Evolutionary conservation across 53 echinoderm and acorn worm genomes (phyloP).

Genomic region (Actinopyga echinites): DNA sequence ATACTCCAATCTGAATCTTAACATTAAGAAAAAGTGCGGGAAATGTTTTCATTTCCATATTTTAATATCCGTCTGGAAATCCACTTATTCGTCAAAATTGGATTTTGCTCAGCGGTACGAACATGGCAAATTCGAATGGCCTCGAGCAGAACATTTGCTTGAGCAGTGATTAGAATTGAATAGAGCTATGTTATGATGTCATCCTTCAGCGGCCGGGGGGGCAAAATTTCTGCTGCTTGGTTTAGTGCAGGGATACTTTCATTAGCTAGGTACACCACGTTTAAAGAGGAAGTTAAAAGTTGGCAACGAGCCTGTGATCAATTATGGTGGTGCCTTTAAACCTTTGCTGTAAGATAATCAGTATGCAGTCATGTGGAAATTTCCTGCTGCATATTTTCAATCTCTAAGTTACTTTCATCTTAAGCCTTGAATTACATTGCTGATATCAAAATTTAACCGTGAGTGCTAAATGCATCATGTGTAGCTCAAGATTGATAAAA

Average conservation of each 20-base stretch:
- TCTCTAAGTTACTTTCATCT: too few species aligned
- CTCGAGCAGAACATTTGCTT: slow-evolving; percentile 17
- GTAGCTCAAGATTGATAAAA: too few species aligned
- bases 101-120: neutral
- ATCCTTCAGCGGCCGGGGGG: neutral
- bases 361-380: slow-evolving; percentile 9
- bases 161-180: slow-evolving; percentile 12
- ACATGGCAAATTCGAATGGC: neutral
- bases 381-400: neutral
- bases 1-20: too few species aligned
- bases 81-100: neutral
- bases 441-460: too few species aligned
- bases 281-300: too few species aligned
- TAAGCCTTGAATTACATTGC: too few species aligned
- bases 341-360: neutral
- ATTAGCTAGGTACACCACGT: neutral
- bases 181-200: slow-evolving; percentile 25
- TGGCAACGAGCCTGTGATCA: too few species aligned
- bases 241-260: neutral
- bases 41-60: too few species aligned
- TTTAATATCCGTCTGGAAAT: too few species aligned
- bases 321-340: neutral
- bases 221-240: neutral
- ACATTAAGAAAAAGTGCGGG: too few species aligned
- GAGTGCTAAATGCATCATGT: too few species aligned